Base-by-base conservation (phyloP, 1,140 invertebrate species). In the Tetragnatha versicolor region DNA sequence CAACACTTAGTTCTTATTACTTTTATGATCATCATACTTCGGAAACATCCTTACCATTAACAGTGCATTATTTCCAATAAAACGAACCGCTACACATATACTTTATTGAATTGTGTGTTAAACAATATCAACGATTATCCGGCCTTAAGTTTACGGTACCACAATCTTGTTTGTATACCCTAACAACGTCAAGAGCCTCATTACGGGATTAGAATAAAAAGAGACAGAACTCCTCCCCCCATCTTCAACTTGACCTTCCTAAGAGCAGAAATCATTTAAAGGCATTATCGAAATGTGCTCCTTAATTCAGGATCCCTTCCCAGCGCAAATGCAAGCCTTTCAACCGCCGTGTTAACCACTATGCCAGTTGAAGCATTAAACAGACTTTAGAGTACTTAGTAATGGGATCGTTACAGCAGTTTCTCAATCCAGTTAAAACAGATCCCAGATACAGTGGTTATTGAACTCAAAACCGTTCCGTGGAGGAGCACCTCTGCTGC, bases 381-480 rank as follows among this genome's bases (percentile, higher is more conserved):
- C 55, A 58, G 55, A 58, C 29, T 58, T 58, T 58, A 58, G 55
- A 58, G 29, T 35, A 31, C 55, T 58, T 58, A 58, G 55, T 17
- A 7, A 58, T 58, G 55, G 29, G 55, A 58, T 58, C 29, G 55
- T 58, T 58, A 58, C 55, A n/a, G 17, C 31, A 31, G 55, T 17
- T 58, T 33, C 55, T 58, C 55, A 58, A 33, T 58, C 55, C 55
- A 33, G 55, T 33, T 58, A 58, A 58, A 58, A 58, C 55, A 58
- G 55, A 58, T 58, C 35, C 31, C 55, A 33, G 20, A 58, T 58
- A n/a, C 55, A 58, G 5, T 58, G n/a, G 55, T 33, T 58, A n/a
- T 31, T 14, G 29, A 14, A 33, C 55, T 58, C 31, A 58, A 33
- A 27, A 58, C 35, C 35, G 55, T 58, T 33, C 17, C 35, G 55